Evolutionary conservation across 2,888 invertebrate genomes (phyloP).

Genomic region (Pogonocherus hispidulus): DNA sequence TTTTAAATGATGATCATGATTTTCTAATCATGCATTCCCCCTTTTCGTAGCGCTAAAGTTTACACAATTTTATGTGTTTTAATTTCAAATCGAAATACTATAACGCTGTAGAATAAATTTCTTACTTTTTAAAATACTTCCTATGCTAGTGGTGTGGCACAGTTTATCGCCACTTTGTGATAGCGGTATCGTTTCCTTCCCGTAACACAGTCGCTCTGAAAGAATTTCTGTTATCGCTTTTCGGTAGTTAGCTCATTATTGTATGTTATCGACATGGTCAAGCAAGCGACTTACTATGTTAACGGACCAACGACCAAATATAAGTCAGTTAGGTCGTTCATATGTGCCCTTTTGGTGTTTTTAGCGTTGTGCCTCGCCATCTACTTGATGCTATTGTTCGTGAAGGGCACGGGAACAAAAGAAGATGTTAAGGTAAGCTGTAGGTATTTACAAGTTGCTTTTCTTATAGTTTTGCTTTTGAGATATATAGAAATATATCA

Average conservation of each 20-base stretch:
- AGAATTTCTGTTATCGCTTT: neutral
- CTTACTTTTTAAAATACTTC: too few species aligned
- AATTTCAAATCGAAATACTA: too few species aligned
- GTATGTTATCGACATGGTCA: slow-evolving; percentile 9
- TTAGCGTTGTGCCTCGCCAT: slow-evolving; percentile 43
- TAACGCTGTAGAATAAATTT: too few species aligned
- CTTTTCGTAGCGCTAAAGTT: too few species aligned
- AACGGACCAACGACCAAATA: slow-evolving; percentile 14
- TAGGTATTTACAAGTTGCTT: too few species aligned
- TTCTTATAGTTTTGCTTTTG: too few species aligned
- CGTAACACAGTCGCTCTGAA: neutral
- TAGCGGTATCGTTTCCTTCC: neutral
- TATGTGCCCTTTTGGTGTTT: slow-evolving; percentile 47
- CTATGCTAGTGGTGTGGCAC: too few species aligned
- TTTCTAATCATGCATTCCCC: too few species aligned
- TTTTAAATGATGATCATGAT: too few species aligned
- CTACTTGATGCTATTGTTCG: slow-evolving; percentile 32
- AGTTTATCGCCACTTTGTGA: neutral
- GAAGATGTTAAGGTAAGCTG: neutral
- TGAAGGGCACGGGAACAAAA: neutral
- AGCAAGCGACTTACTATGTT: slow-evolving; percentile 14
- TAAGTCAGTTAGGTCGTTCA: slow-evolving; percentile 43
- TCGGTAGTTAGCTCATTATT: neutral
- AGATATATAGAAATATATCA: too few species aligned
- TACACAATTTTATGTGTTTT: too few species aligned